Conservation (phyloP, 1,140 invertebrate genomes). For the Hestina assimilis region DNA sequence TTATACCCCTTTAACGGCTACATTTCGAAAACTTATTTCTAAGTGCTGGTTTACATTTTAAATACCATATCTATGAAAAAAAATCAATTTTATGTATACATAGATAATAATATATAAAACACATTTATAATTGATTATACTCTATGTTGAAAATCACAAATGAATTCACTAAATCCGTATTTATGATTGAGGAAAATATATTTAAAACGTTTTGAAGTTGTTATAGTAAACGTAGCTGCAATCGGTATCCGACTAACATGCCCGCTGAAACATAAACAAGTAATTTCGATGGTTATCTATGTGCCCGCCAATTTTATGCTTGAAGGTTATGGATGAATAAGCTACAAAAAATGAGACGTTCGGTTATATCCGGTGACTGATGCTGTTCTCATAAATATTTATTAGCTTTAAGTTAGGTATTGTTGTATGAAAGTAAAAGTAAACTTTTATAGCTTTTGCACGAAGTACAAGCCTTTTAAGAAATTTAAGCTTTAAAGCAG, state of each 20-base stretch:
- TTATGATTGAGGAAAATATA: no score
- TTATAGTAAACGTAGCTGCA: no score
- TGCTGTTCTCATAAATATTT: constrained; percentile 53
- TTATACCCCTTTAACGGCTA: no score
- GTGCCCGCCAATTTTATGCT: constrained; percentile 24
- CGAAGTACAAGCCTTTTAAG: not conserved
- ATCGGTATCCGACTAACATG: constrained; percentile 34
- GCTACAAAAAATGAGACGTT: constrained; percentile 35
- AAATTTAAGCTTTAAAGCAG: not conserved
- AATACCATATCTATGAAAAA: no score
- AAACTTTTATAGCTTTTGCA: constrained; percentile 35
- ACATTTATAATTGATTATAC: no score
- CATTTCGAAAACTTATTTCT: no score
- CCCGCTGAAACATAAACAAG: constrained; percentile 44
- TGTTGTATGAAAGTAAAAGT: constrained; percentile 74
- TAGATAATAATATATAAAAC: no score
- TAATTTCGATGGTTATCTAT: constrained; percentile 41
- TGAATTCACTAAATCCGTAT: no score
- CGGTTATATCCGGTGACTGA: constrained; percentile 51
- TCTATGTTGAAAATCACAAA: no score
- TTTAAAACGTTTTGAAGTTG: no score
- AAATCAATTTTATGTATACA: no score
- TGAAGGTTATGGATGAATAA: constrained; percentile 33
- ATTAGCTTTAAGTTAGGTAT: constrained; percentile 39
- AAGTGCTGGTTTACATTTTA: no score